These are phyloP conservation scores for Argyresthia goedartella DNA, from an alignment of 2,888 invertebrate genomes.

Conservation along the genomic window DNA sequence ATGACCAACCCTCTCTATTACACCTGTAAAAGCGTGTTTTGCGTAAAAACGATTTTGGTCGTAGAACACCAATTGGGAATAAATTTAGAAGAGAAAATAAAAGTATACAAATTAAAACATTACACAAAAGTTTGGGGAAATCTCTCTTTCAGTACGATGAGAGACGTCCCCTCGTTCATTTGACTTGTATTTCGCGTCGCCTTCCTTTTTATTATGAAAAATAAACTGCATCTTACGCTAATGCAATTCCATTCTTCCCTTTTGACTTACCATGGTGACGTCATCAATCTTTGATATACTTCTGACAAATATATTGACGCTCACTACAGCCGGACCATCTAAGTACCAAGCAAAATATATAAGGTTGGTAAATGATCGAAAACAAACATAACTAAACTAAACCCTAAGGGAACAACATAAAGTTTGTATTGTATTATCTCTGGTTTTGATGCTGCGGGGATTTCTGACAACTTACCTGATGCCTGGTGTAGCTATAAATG, in stretches of 20 bases:
- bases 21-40: too few relatives aligned
- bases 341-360: constrained; percentile 69
- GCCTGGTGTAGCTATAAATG: constrained; percentile 12
- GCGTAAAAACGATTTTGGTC: constrained; percentile 69
- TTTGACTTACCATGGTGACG: constrained; percentile 96
- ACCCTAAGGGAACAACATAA: constrained; percentile 32
- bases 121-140: constrained; percentile 44
- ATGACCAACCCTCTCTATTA: not conserved
- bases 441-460: constrained; percentile 12
- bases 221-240: constrained; percentile 38
- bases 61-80: constrained; percentile 55
- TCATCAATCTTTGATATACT: constrained; percentile 99
- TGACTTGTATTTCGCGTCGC: constrained; percentile 55
- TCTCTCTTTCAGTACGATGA: constrained; percentile 45
- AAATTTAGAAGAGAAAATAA: constrained; percentile 34
- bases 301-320: constrained; percentile 98
- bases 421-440: constrained; percentile 14
- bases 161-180: constrained; percentile 63
- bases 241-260: constrained; percentile 41
- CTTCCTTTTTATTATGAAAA: constrained; percentile 15
- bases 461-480: constrained; percentile 26
- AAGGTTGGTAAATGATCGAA: constrained; percentile 12
- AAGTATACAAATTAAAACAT: constrained; percentile 32
- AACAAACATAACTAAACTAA: constrained; percentile 28
- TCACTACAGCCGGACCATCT: constrained; percentile 95